These are phyloP conservation scores for Cryptoprocta ferox DNA, from an alignment of 2,797 vertebrate genomes.

Conservation along the genomic window DNA sequence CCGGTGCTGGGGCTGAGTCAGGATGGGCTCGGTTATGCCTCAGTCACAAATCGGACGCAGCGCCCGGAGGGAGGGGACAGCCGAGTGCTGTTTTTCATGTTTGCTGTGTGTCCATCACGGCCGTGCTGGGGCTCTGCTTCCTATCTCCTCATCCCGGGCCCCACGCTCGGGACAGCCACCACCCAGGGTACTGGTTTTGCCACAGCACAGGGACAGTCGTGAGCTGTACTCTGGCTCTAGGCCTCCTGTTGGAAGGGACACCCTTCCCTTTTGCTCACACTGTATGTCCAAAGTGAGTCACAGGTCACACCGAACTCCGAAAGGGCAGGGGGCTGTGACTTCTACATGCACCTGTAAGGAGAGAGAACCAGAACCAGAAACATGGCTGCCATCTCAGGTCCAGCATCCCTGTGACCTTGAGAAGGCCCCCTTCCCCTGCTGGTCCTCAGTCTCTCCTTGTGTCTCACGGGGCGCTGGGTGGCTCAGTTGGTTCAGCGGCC, in stretches of 20 bases:
- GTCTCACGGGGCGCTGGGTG: too few relatives aligned
- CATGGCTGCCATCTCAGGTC: background rate
- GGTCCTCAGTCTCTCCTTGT: background rate
- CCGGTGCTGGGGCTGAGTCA: background rate
- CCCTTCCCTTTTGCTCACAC: background rate
- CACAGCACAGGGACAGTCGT: background rate
- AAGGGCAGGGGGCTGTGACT: background rate
- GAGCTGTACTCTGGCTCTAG: background rate
- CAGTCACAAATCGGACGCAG: background rate
- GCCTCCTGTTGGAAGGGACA: background rate
- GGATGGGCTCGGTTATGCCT: background rate
- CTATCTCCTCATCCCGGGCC: background rate
- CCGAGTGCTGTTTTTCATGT: background rate
- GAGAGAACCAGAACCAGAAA: background rate
- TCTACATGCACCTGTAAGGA: background rate
- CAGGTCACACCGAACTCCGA: background rate
- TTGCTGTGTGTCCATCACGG: fast-evolving
- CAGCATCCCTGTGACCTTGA: background rate
- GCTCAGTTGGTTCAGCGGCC: too few relatives aligned
- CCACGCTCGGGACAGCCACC: background rate
- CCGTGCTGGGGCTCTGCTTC: background rate
- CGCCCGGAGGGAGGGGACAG: background rate
- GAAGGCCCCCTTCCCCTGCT: background rate
- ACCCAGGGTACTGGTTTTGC: background rate
- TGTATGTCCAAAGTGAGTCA: background rate